Evolutionary conservation across 2,888 invertebrate species (phyloP).

Genomic region (Drosophila buzzatii): DNA sequence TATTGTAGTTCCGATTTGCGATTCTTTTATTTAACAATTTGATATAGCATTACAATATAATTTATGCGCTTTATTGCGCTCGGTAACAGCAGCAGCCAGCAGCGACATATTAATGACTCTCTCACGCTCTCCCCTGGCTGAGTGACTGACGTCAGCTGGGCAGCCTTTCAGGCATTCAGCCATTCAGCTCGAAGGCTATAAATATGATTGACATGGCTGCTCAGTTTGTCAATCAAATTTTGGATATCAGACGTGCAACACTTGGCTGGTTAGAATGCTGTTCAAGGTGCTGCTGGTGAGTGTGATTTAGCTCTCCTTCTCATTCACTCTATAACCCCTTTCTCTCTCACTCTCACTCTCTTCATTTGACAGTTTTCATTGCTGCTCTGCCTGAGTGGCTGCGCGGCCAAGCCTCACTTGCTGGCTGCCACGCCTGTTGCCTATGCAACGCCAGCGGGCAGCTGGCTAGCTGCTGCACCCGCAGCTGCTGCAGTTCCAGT

Average conservation of each 20-base stretch:
- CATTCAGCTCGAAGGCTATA: conserved; percentile 61
- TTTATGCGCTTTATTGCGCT: conserved; percentile 70
- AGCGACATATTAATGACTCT: conserved; percentile 69
- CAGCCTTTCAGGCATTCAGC: conserved; percentile 22
- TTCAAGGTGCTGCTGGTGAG: conserved; percentile 69
- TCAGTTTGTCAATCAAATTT: conserved; percentile 69
- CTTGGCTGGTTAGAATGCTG: conserved; percentile 50
- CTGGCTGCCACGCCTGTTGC: conserved; percentile 63
- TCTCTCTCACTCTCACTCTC: neutral
- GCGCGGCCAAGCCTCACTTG: conserved; percentile 64
- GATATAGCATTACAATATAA: conserved; percentile 73
- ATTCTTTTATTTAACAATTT: conserved; percentile 59
- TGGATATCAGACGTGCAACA: conserved; percentile 43
- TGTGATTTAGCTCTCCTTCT: conserved; percentile 2
- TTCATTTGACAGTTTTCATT: conserved; percentile 49
- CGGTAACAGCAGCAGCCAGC: conserved; percentile 33
- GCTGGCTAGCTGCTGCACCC: conserved; percentile 46
- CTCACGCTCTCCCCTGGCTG: conserved; percentile 52
- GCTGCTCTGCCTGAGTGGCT: conserved; percentile 35
- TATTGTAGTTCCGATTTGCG: conserved; percentile 16
- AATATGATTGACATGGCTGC: conserved; percentile 74
- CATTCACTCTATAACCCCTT: neutral
- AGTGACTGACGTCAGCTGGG: conserved; percentile 46
- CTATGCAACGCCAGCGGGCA: conserved; percentile 65
- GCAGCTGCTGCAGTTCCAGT: conserved; percentile 18